Percentiles rank a stretch among this genome's conserved stretches.
phyloP scores from a whole-genome alignment of 2,797 vertebrate genomes.

The Gallinago nigripennis region DNA sequence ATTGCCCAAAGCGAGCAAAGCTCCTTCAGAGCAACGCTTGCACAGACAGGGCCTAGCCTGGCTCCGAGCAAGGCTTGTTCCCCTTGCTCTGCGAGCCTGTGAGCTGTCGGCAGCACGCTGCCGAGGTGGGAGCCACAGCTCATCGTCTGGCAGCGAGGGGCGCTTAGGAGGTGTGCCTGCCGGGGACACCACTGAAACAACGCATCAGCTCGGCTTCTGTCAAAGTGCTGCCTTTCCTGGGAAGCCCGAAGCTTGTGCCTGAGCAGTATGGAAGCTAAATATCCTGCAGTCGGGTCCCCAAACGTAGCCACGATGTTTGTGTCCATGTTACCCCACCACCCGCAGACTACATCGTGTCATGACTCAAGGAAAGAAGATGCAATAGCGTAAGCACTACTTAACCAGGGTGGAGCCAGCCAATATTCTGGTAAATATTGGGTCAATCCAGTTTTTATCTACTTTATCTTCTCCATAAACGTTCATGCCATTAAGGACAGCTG shows the following conservation, averaged over 20 bases:
- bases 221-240: background rate
- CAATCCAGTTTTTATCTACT: constrained; percentile 20
- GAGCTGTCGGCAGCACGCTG: background rate
- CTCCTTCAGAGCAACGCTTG: background rate
- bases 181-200: rapidly evolving
- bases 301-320: background rate
- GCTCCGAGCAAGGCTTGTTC: background rate
- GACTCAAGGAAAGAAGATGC: background rate
- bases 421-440: constrained; percentile 32
- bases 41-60: background rate
- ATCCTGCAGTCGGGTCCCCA: background rate
- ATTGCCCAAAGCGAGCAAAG: background rate
- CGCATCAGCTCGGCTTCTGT: background rate
- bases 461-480: constrained; percentile 20
- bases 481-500: constrained; percentile 22
- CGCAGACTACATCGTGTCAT: background rate
- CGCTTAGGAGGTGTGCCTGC: background rate
- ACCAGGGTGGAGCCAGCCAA: background rate
- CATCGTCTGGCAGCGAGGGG: background rate
- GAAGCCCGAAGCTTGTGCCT: background rate
- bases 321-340: background rate
- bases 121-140: background rate
- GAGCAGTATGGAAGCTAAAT: background rate
- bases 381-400: background rate
- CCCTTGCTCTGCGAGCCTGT: background rate